These are phyloP conservation scores for Cladorhizidae sp. DNA, from an alignment of 37 sponge, comb jelly and placozoan genomes.

Conservation along the genomic window DNA sequence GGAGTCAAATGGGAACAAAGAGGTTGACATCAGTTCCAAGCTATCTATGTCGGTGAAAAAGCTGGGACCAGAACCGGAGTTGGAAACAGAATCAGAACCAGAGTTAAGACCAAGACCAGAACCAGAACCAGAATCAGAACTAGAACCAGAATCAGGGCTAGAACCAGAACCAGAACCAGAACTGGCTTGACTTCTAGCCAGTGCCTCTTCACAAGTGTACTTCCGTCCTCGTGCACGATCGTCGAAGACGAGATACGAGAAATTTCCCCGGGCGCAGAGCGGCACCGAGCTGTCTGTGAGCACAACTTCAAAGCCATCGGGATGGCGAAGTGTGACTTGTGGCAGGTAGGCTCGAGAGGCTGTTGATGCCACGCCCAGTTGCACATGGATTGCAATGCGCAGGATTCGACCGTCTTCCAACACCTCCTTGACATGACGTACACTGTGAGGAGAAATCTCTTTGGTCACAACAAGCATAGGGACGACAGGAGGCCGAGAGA, in stretches of 20 bases:
- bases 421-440: slow-evolving; percentile 45
- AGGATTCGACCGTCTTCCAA: slow-evolving; percentile 74
- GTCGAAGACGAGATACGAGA: slow-evolving; percentile 80
- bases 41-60: slow-evolving; percentile 2
- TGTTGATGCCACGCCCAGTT: slow-evolving; percentile 59
- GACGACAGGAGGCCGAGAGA: slow-evolving; percentile 67
- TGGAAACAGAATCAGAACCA: slow-evolving; percentile 14
- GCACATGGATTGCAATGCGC: slow-evolving; percentile 57
- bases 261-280: slow-evolving; percentile 81
- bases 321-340: slow-evolving; percentile 74
- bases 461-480: slow-evolving; percentile 64
- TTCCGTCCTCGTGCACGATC: slow-evolving; percentile 44
- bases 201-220: slow-evolving; percentile 26
- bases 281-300: slow-evolving; percentile 45
- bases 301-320: slow-evolving; percentile 76
- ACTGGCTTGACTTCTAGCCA: background rate
- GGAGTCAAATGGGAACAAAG: too few species aligned
- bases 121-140: background rate
- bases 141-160: background rate
- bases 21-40: background rate
- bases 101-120: background rate
- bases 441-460: background rate
- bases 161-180: slow-evolving; percentile 31
- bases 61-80: slow-evolving; percentile 9
- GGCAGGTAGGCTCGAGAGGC: slow-evolving; percentile 59